Percentiles rank a stretch among this genome's conserved stretches.
Conservation (phyloP, 2,113 vertebrate species). For the Hippocampus guttulatus region DNA sequence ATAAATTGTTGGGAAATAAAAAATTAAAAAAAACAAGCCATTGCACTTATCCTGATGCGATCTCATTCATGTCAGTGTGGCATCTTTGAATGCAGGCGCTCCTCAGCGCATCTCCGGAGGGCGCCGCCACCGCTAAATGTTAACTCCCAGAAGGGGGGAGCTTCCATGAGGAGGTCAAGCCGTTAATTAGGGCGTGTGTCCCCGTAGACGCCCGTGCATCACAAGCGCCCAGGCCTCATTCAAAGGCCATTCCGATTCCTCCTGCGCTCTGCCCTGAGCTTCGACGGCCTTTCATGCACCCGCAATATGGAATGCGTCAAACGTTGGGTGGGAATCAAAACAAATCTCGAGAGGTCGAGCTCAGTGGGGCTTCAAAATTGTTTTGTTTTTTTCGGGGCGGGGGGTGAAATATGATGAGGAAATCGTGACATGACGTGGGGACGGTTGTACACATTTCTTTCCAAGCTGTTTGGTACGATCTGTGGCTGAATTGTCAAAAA, state of each 20-base stretch:
- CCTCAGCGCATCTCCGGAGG: slow-evolving; percentile 51
- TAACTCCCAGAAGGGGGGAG: slow-evolving; percentile 70
- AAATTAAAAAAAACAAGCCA: slow-evolving; percentile 8
- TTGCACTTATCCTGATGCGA: slow-evolving; percentile 39
- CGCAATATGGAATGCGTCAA: background rate
- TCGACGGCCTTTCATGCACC: no score
- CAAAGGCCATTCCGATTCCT: slow-evolving; percentile 54
- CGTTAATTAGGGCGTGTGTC: slow-evolving; percentile 73
- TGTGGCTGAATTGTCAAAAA: no score
- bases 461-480: no score
- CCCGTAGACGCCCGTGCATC: slow-evolving; percentile 64
- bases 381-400: no score
- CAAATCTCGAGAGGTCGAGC: no score
- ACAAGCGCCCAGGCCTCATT: slow-evolving; percentile 24
- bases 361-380: no score
- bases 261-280: slow-evolving; percentile 18
- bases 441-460: no score
- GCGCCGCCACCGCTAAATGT: slow-evolving; percentile 64
- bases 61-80: slow-evolving; percentile 62
- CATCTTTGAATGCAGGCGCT: slow-evolving; percentile 51
- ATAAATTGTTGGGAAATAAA: slow-evolving; percentile 66
- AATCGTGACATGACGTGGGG: no score
- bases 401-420: no score
- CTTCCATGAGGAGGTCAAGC: slow-evolving; percentile 67
- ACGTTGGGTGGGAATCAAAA: background rate